Evolutionary conservation across 92 coral and sea anemone species (phyloP).

Genomic region (Phenganax stokvisi): DNA sequence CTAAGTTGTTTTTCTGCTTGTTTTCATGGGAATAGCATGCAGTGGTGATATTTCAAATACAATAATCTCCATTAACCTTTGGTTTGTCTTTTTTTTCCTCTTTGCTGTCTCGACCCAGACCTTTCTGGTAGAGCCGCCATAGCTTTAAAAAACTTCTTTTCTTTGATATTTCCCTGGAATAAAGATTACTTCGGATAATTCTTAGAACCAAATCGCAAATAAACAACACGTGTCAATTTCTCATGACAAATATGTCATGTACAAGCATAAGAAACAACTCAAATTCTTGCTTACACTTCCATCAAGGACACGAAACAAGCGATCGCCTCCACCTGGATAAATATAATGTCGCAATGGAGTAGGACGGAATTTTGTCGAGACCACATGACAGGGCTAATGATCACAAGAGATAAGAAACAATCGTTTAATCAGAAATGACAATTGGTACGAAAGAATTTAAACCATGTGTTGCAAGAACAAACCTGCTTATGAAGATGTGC

Average conservation of each 20-base stretch:
- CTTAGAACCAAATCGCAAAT: too few species aligned
- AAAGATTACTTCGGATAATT: not conserved
- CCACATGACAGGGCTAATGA: constrained; percentile 88
- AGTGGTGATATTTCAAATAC: not conserved
- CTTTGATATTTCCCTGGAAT: constrained; percentile 82
- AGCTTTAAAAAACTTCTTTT: constrained; percentile 90
- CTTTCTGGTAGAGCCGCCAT: constrained; percentile 90
- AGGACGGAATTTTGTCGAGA: constrained; percentile 94
- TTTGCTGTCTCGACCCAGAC: constrained; percentile 64
- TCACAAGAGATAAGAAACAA: not conserved
- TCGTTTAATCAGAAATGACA: not conserved
- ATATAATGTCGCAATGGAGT: constrained; percentile 95
- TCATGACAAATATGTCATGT: not conserved
- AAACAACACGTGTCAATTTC: too few species aligned
- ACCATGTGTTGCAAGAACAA: not conserved
- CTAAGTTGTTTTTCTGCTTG: not conserved
- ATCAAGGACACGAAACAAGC: constrained; percentile 89
- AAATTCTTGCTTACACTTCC: constrained; percentile 59
- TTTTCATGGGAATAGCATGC: not conserved
- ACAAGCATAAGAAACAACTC: too few species aligned
- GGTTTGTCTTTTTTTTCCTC: constrained; percentile 82
- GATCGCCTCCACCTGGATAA: constrained; percentile 95
- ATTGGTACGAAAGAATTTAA: not conserved
- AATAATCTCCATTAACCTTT: constrained; percentile 52
- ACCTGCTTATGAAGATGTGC: constrained; percentile 96